Percentiles rank a stretch among this genome's conserved stretches.
Evolutionary conservation across 2,797 vertebrate genomes (phyloP).

Genomic region (Sebastes hubbsi): DNA sequence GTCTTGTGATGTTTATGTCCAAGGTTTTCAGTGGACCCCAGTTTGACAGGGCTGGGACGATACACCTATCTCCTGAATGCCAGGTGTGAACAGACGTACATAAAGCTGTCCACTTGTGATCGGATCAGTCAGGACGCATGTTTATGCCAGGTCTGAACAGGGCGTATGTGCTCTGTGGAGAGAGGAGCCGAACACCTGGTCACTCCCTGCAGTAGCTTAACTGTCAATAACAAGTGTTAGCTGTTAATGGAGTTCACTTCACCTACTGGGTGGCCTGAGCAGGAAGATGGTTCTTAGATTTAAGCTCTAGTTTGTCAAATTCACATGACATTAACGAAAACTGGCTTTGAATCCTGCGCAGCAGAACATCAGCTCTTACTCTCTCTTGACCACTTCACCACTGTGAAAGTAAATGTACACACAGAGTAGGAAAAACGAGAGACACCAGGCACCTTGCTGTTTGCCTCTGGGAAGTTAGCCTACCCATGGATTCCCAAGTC

Average conservation of each 20-base stretch:
- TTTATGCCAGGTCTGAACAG: no score
- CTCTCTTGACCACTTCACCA: conserved; percentile 5
- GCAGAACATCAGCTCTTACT: background rate
- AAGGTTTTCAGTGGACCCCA: background rate
- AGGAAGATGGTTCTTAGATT: background rate
- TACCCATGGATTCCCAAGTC: conserved; percentile 7
- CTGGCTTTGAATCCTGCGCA: background rate
- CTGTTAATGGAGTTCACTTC: background rate
- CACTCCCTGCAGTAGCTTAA: background rate
- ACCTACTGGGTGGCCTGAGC: background rate
- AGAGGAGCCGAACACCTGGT: conserved; percentile 23
- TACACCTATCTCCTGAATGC: no score
- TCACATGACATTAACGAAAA: background rate
- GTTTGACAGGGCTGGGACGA: no score
- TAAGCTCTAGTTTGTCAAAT: background rate
- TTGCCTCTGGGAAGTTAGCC: conserved; percentile 33
- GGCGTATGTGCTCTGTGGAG: background rate
- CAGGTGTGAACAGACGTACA: no score
- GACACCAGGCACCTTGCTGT: conserved; percentile 26
- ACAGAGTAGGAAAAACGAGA: conserved; percentile 15
- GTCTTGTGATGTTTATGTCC: background rate
- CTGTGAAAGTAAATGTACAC: conserved; percentile 41
- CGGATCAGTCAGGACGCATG: no score
- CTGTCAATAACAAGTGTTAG: background rate
- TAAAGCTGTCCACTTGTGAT: no score